phyloP scores from a whole-genome alignment of 2,113 vertebrate species.

The Hemichromis elongatus region DNA sequence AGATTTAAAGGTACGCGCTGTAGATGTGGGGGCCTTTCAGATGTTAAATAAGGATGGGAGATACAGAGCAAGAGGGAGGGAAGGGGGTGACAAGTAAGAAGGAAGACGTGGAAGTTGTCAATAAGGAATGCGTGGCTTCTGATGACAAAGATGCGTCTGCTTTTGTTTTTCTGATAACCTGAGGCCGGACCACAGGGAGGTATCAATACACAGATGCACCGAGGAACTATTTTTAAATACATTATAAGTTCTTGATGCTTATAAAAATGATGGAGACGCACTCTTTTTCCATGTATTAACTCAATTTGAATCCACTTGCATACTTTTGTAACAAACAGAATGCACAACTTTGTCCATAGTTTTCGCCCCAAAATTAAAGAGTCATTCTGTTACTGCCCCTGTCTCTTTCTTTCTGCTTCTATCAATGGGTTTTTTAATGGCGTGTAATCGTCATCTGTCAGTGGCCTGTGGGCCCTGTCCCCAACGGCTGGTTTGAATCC shows the following conservation, averaged over 20 bases:
- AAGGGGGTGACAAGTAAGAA: neutral
- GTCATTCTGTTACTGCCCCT: neutral
- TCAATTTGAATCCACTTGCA: neutral
- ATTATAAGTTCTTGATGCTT: neutral
- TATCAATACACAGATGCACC: neutral
- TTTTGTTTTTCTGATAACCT: conserved; percentile 51
- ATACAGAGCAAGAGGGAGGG: conserved; percentile 2
- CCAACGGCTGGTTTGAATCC: conserved; percentile 40
- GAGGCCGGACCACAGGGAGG: conserved; percentile 16
- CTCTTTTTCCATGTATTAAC: neutral
- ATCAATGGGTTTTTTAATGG: conserved; percentile 54
- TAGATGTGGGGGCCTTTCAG: conserved; percentile 53
- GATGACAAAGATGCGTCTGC: conserved; percentile 3
- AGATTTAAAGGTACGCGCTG: conserved; percentile 46
- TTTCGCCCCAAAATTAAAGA: neutral
- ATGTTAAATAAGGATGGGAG: conserved; percentile 61
- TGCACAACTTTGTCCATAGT: neutral
- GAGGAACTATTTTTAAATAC: neutral
- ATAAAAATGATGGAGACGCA: no score
- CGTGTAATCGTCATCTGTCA: conserved; percentile 64
- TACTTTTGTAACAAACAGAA: neutral
- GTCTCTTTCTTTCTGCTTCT: neutral
- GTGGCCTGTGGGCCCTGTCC: conserved; percentile 40
- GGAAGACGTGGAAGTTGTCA: conserved; percentile 29
- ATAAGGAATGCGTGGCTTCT: conserved; percentile 33